A percentile compares a stretch with the other conserved stretches of the same genome.
These are phyloP conservation scores for Barypeithes pellucidus DNA, from an alignment of 2,888 invertebrate species.

Conservation along the genomic window DNA sequence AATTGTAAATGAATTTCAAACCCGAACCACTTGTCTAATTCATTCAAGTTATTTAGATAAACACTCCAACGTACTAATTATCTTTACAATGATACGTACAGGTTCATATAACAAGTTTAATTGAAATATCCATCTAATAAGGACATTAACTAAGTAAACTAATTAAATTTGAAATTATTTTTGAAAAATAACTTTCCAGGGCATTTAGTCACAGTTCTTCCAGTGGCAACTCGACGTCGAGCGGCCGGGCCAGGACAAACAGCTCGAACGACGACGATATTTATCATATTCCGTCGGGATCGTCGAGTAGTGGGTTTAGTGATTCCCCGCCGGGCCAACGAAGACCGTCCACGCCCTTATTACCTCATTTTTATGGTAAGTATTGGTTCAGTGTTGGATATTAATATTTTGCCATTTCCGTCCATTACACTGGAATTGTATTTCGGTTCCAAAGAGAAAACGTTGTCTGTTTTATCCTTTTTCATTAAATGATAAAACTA, in stretches of 20 bases:
- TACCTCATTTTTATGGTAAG: constrained; percentile 47
- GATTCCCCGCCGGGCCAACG: constrained; percentile 58
- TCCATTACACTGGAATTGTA: too few species aligned
- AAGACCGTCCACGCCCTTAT: constrained; percentile 40
- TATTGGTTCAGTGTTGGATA: too few species aligned
- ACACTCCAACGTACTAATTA: too few species aligned
- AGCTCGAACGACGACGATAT: constrained; percentile 66
- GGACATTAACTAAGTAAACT: background rate
- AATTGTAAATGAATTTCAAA: too few species aligned
- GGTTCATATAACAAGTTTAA: background rate
- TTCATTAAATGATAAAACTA: too few species aligned
- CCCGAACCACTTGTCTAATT: too few species aligned
- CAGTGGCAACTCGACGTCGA: constrained; percentile 65
- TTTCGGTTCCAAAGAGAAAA: too few species aligned
- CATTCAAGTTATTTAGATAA: background rate
- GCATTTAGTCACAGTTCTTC: constrained; percentile 67
- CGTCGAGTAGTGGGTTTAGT: constrained; percentile 68
- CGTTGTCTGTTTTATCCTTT: too few species aligned
- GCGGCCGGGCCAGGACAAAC: constrained; percentile 57
- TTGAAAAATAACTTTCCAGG: constrained; percentile 49
- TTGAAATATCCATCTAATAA: too few species aligned
- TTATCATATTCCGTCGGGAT: constrained; percentile 67
- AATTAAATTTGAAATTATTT: constrained; percentile 7
- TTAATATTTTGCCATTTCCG: too few species aligned
- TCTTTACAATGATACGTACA: too few species aligned